A percentile compares a stretch with the other conserved stretches of the same genome.
phyloP scores from a whole-genome alignment of 1,140 invertebrate species.

The Pseudomyrmex concolor region DNA sequence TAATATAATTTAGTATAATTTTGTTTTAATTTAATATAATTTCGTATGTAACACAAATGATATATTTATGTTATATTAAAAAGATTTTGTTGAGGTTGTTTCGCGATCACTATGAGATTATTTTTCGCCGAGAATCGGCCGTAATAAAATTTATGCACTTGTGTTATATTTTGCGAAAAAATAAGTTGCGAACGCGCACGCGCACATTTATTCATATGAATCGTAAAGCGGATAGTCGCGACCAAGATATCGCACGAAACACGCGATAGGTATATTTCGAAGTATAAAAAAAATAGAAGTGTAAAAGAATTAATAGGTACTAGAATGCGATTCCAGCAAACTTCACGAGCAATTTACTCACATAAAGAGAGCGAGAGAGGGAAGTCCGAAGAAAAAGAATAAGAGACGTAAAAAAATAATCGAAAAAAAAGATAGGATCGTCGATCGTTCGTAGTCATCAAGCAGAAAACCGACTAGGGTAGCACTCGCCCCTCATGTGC shows the following conservation, averaged over 20 bases:
- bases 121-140: background rate
- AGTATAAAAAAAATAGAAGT: constrained; percentile 35
- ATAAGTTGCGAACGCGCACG: constrained; percentile 8
- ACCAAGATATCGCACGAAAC: background rate
- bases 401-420: constrained; percentile 18
- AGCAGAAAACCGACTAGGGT: constrained; percentile 72
- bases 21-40: too few relatives aligned
- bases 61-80: background rate
- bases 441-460: constrained; percentile 67
- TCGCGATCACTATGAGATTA: background rate
- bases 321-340: constrained; percentile 59
- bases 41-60: background rate
- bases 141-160: constrained; percentile 26
- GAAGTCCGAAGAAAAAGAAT: constrained; percentile 4
- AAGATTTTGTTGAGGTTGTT: background rate
- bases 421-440: constrained; percentile 29
- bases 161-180: background rate
- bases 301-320: constrained; percentile 58
- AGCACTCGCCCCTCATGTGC: constrained; percentile 79
- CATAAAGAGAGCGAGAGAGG: background rate
- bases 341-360: constrained; percentile 56
- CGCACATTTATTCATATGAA: constrained; percentile 10
- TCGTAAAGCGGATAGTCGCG: constrained; percentile 13
- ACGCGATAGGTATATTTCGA: constrained; percentile 9
- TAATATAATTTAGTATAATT: too few relatives aligned